phyloP scores from a whole-genome alignment of 2,888 invertebrate species.

The Philopedon plagiatum region DNA sequence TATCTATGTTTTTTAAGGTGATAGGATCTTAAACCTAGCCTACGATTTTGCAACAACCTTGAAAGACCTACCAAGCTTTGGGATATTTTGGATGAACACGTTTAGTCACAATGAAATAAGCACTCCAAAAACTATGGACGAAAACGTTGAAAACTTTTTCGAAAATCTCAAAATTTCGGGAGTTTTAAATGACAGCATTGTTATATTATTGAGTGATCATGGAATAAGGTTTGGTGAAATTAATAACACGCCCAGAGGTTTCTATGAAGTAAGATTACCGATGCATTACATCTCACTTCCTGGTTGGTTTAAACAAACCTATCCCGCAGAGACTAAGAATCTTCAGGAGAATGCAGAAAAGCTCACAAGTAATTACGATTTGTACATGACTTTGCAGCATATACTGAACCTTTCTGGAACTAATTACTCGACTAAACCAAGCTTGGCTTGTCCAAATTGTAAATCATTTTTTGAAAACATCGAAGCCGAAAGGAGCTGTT shows the following conservation, averaged over 20 bases:
- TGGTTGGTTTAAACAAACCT: constrained; percentile 72
- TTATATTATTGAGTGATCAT: constrained; percentile 85
- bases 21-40: constrained; percentile 80
- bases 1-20: constrained; percentile 71
- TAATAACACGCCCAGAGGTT: constrained; percentile 76
- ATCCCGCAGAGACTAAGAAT: constrained; percentile 73
- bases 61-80: constrained; percentile 77
- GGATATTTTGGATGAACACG: constrained; percentile 85
- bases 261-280: constrained; percentile 85
- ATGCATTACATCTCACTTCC: constrained; percentile 81
- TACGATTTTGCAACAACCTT: constrained; percentile 78
- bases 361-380: constrained; percentile 83
- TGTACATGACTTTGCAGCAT: constrained; percentile 81
- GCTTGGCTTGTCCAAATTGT: constrained; percentile 77
- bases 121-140: constrained; percentile 78
- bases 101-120: constrained; percentile 82
- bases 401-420: constrained; percentile 72
- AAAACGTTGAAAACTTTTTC: constrained; percentile 74
- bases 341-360: constrained; percentile 76
- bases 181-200: constrained; percentile 76
- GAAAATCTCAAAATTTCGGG: constrained; percentile 73
- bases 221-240: constrained; percentile 83
- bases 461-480: constrained; percentile 76
- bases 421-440: constrained; percentile 59
- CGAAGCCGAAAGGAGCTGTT: constrained; percentile 75